A percentile compares a stretch with the other conserved stretches of the same genome.
Evolutionary conservation across 2,888 invertebrate genomes (phyloP).

Genomic region (Agrilus biguttatus): DNA sequence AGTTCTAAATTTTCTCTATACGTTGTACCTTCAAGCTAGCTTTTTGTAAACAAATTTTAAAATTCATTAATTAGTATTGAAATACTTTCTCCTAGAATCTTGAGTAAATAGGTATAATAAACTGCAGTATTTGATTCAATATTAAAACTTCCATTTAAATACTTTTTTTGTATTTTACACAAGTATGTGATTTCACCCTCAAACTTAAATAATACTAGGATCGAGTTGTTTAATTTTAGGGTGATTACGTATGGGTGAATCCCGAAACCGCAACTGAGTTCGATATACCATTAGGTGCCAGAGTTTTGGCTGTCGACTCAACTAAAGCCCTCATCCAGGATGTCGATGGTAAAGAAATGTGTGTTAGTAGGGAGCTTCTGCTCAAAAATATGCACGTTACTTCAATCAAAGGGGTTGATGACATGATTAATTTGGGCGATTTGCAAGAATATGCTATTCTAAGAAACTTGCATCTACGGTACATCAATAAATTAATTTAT

Average conservation of each 20-base stretch:
- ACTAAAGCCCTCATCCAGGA: slow-evolving; percentile 64
- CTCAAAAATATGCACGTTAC: slow-evolving; percentile 63
- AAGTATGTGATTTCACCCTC: too few relatives aligned
- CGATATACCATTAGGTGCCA: slow-evolving; percentile 73
- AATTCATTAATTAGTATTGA: too few relatives aligned
- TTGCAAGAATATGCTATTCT: slow-evolving; percentile 89
- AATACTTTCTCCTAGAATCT: too few relatives aligned
- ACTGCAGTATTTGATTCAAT: too few relatives aligned
- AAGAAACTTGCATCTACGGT: slow-evolving; percentile 78
- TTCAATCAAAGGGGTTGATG: slow-evolving; percentile 73
- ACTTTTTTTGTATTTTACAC: too few relatives aligned
- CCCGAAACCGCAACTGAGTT: slow-evolving; percentile 58
- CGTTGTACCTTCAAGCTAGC: too few relatives aligned
- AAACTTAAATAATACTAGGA: too few relatives aligned
- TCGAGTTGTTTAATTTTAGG: slow-evolving; percentile 36
- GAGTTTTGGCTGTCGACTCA: slow-evolving; percentile 62
- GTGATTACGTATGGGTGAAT: slow-evolving; percentile 83
- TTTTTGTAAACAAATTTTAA: too few relatives aligned
- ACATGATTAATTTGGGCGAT: slow-evolving; percentile 92
- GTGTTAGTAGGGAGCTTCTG: slow-evolving; percentile 43
- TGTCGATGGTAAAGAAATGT: slow-evolving; percentile 67
- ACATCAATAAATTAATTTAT: slow-evolving; percentile 78
- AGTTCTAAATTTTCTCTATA: too few relatives aligned
- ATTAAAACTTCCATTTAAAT: too few relatives aligned
- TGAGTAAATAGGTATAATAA: too few relatives aligned